A percentile compares a stretch with the other conserved stretches of the same genome.
phyloP scores from a whole-genome alignment of 2,888 invertebrate species.

The Carcina quercana region DNA sequence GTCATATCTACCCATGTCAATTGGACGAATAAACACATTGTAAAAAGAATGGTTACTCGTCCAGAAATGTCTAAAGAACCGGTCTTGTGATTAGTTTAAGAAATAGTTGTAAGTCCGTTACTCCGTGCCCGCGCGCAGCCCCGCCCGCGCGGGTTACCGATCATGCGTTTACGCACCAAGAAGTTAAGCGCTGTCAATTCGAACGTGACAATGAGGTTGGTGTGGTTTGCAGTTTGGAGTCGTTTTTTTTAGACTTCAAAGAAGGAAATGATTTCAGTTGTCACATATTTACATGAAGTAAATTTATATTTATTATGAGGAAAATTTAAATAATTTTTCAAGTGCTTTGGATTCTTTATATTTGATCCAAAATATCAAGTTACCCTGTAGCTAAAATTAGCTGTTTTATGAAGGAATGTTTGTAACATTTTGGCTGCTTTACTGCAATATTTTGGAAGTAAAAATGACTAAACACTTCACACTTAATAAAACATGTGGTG shows the following conservation, averaged over 20 bases:
- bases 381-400: conserved; percentile 6
- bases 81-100: neutral
- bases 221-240: neutral
- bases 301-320: neutral
- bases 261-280: no score
- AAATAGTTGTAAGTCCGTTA: conserved; percentile 42
- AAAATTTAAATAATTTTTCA: neutral
- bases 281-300: no score
- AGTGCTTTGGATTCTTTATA: neutral
- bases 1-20: neutral
- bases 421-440: no score
- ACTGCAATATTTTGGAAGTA: no score
- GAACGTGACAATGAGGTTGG: conserved; percentile 8
- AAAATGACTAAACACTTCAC: no score
- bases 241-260: no score
- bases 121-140: conserved; percentile 60
- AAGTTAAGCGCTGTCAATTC: conserved; percentile 37
- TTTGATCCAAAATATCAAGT: conserved; percentile 2
- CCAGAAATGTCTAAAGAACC: neutral
- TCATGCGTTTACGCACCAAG: conserved; percentile 58
- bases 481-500: no score
- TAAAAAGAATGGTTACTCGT: neutral
- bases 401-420: no score
- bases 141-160: conserved; percentile 54
- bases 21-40: neutral